Conservation (phyloP, 2,797 vertebrate genomes). For the Cetoscarus ocellatus region DNA sequence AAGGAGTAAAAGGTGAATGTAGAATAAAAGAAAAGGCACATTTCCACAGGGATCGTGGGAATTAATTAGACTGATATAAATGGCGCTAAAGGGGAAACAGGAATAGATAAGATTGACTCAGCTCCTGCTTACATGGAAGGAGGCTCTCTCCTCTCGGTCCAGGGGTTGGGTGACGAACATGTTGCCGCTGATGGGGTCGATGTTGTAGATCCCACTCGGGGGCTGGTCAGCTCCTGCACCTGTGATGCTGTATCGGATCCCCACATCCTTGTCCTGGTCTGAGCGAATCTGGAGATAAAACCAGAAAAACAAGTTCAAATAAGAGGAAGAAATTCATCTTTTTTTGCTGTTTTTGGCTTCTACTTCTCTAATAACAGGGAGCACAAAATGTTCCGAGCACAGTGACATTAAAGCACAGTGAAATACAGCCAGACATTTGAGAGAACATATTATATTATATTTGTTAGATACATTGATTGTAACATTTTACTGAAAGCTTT, state of each 20-base stretch:
- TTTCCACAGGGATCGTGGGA: too few species aligned
- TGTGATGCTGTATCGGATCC: slow-evolving; percentile 98
- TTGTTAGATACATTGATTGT: slow-evolving; percentile 26
- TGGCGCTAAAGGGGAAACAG: too few species aligned
- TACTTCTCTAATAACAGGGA: slow-evolving; percentile 16
- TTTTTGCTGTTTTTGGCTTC: neutral
- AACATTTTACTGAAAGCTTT: slow-evolving; percentile 31
- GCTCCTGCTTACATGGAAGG: slow-evolving; percentile 91
- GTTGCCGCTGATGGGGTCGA: slow-evolving; percentile 95
- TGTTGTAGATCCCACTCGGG: slow-evolving; percentile 96
- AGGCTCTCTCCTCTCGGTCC: slow-evolving; percentile 96
- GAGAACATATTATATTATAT: slow-evolving; percentile 22
- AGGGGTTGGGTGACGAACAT: slow-evolving; percentile 98
- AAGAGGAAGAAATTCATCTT: slow-evolving; percentile 7
- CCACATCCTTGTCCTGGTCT: slow-evolving; percentile 96
- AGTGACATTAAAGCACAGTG: slow-evolving; percentile 20
- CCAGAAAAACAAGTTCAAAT: slow-evolving; percentile 44
- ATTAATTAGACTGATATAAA: too few species aligned
- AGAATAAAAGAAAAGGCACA: too few species aligned
- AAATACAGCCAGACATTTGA: slow-evolving; percentile 24
- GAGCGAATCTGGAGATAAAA: slow-evolving; percentile 91
- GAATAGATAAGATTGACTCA: slow-evolving; percentile 12
- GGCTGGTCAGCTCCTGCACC: slow-evolving; percentile 98
- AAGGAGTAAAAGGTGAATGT: too few species aligned
- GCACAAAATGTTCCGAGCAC: slow-evolving; percentile 21